Evolutionary conservation across 2,113 vertebrate species (phyloP), one percentile per base, ranked within the genome.

Genomic region (Haemorhous mexicanus): DNA sequence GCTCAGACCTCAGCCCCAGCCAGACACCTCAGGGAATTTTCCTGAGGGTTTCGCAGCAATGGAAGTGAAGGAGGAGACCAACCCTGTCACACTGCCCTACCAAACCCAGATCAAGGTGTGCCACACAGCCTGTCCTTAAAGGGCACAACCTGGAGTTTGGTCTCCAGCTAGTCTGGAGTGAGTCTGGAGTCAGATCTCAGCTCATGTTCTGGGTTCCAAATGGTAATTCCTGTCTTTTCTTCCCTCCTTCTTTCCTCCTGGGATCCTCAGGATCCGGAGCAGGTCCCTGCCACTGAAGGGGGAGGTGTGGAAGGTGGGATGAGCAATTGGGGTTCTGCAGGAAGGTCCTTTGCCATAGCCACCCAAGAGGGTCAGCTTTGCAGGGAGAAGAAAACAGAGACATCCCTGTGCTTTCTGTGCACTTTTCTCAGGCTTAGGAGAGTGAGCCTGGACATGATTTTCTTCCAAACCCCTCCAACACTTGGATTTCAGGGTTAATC

Each of bases 401-500:
- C 26, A 0, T n/a, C 28, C 43, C 26, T 2, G 1, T 9, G 33
- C 55, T 46, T n/a, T 26, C 72, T 24, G 9, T 26, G 55, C 8
- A 43, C 16, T 90, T 73, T 28, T 35, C 32, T 62, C 33, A 17
- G 0, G 0, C 53, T 76, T 30, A 15, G 58, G 4, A 73, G 18
- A 55, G 9, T 8, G 21, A 92, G n/a, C 26, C 22, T 9, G 21
- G 16, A 10, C 24, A 69, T 2, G 0, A 2, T 74, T 68, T 53
- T 47, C 59, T 74, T 76, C 63, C 41, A n/a, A 53, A 77, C 69
- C 33, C 22, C 50, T 91, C 84, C 64, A 43, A 20, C 41, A 10
- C 59, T 52, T 37, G 35, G 43, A 39, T 95, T 87, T 83, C 50
- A 73, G 87, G 50, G 80, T 85, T 87, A 89, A 95, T 93, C 78